Conservation (phyloP, 1,140 invertebrate species). For the Arctopsyche grandis region DNA sequence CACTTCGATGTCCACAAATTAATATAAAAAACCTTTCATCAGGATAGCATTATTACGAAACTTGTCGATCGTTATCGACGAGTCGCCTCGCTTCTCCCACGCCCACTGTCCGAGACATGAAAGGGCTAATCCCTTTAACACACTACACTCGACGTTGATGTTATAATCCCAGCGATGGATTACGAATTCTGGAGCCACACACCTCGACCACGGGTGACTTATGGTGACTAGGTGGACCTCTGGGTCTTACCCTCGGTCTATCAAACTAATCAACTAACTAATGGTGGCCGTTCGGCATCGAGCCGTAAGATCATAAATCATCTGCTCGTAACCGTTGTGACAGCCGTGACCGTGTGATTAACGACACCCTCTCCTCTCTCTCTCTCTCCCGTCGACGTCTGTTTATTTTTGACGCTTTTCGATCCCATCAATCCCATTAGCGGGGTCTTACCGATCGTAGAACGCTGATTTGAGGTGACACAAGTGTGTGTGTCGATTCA, state of each 20-base stretch:
- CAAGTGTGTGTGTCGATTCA: too few species aligned
- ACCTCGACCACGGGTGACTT: background rate
- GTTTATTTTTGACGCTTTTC: slow-evolving; percentile 32
- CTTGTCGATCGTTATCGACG: too few species aligned
- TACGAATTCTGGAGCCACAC: too few species aligned
- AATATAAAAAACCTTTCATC: too few species aligned
- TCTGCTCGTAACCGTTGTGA: slow-evolving; percentile 42
- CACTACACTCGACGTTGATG: too few species aligned
- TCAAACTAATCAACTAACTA: slow-evolving; percentile 28
- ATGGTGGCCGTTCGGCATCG: slow-evolving; percentile 33
- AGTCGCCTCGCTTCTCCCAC: too few species aligned
- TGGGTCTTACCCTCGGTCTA: background rate
- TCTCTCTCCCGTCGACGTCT: background rate
- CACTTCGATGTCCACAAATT: too few species aligned
- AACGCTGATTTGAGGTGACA: too few species aligned
- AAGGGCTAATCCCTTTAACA: too few species aligned
- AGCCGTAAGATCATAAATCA: slow-evolving; percentile 45
- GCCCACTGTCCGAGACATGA: too few species aligned
- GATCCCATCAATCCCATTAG: slow-evolving; percentile 33
- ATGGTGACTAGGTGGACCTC: slow-evolving; percentile 7
- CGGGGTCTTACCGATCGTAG: background rate
- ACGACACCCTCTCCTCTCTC: slow-evolving; percentile 4
- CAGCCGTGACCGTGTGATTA: slow-evolving; percentile 46
- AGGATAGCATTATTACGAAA: too few species aligned
- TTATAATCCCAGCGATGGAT: too few species aligned